Evolutionary conservation across 2,888 invertebrate species (phyloP).

Genomic region (Netelia melanura): DNA sequence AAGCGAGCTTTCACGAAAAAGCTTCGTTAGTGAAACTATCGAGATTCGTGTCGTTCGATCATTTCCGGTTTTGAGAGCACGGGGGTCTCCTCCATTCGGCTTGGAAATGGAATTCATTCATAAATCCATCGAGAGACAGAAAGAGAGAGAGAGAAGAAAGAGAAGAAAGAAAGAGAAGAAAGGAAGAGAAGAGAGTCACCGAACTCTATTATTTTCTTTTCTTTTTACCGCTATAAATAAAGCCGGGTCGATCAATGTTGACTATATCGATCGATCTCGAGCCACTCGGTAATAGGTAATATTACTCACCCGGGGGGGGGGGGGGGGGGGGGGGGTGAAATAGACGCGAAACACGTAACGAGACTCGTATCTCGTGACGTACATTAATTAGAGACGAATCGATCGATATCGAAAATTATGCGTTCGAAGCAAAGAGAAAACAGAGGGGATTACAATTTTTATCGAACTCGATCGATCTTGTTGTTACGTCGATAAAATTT

Average conservation of each 20-base stretch:
- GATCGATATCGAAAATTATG: neutral
- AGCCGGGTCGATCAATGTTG: constrained; percentile 35
- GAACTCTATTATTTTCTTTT: constrained; percentile 47
- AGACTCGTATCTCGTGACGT: constrained; percentile 11
- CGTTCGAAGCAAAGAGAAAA: neutral
- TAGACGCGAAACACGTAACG: constrained; percentile 14
- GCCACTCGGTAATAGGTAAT: constrained; percentile 13
- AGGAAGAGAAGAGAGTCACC: constrained; percentile 30
- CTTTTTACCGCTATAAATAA: constrained; percentile 42
- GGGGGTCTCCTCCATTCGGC: no score
- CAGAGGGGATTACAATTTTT: neutral
- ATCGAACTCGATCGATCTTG: no score
- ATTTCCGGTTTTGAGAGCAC: neutral
- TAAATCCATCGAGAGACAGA: constrained; percentile 1
- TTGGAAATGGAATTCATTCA: constrained; percentile 18
- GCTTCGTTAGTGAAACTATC: neutral
- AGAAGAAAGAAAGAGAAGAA: no score
- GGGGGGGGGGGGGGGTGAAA: neutral
- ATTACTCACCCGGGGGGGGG: neutral
- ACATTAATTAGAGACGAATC: neutral
- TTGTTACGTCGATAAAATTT: no score
- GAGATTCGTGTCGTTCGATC: neutral
- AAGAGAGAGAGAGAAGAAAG: no score
- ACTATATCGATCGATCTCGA: constrained; percentile 42
- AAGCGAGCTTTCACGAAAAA: no score